Conservation (phyloP, 1,140 invertebrate species). For the Lanistes nyassanus region DNA sequence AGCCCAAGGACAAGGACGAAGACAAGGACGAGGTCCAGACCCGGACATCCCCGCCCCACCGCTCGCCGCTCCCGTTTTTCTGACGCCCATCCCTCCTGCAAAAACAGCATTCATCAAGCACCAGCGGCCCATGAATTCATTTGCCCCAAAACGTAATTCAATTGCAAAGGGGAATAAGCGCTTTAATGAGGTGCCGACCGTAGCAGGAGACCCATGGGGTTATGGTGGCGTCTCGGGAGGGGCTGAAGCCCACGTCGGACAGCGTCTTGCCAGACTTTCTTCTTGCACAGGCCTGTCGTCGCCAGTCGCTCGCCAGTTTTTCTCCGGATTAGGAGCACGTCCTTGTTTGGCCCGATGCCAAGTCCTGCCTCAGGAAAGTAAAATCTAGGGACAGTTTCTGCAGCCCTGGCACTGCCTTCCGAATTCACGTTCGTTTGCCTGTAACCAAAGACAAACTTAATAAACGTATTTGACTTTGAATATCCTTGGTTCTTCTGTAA, state of each 20-base stretch:
- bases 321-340: not conserved
- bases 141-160: constrained; percentile 22
- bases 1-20: constrained; percentile 8
- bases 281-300: not conserved
- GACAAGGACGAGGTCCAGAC: constrained; percentile 4
- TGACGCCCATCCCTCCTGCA: not conserved
- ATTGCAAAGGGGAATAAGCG: constrained; percentile 22
- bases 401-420: too few species aligned
- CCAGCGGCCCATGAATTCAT: constrained; percentile 16
- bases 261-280: too few species aligned
- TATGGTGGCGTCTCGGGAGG: too few species aligned
- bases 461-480: too few species aligned
- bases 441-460: too few species aligned
- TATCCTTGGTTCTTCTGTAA: too few species aligned
- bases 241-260: not conserved
- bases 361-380: too few species aligned
- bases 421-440: too few species aligned
- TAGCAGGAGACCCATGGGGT: not conserved
- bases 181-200: constrained; percentile 24
- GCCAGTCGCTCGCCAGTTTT: not conserved
- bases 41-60: constrained; percentile 6
- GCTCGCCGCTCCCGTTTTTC: not conserved
- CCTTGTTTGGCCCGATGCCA: not conserved
- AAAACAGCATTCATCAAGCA: constrained; percentile 20
- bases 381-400: not conserved